phyloP scores from a whole-genome alignment of 2,113 vertebrate species.

The Corythoichthys haematopterus region DNA sequence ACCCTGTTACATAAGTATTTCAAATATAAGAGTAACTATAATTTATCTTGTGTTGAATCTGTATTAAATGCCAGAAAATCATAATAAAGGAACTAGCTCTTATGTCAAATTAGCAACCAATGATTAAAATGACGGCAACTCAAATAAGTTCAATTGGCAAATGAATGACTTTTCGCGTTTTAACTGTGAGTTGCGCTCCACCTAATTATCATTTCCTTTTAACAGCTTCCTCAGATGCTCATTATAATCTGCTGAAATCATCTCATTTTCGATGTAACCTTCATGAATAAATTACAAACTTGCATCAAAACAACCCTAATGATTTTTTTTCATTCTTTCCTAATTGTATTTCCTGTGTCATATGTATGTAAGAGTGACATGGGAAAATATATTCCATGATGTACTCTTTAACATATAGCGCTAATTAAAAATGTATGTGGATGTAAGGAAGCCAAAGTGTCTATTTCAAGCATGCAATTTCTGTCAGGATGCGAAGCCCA shows the following conservation, averaged over 20 bases:
- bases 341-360: background rate
- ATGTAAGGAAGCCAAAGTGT: background rate
- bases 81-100: too few relatives aligned
- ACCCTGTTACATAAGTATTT: too few relatives aligned
- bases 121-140: background rate
- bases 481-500: slow-evolving; percentile 10
- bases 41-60: too few relatives aligned
- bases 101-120: background rate
- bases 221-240: background rate
- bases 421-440: background rate
- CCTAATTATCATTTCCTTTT: background rate
- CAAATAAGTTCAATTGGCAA: background rate
- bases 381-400: background rate
- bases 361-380: background rate
- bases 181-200: background rate
- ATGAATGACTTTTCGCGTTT: background rate
- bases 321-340: background rate
- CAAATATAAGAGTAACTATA: too few relatives aligned
- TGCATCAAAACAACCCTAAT: background rate
- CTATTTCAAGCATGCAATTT: slow-evolving; percentile 12
- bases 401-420: background rate
- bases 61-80: too few relatives aligned
- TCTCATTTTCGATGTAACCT: slow-evolving; percentile 1
- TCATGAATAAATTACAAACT: slow-evolving; percentile 13
- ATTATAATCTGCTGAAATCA: background rate